Percentiles rank a stretch among this genome's conserved stretches.
phyloP scores from a whole-genome alignment of 2,797 vertebrate genomes.

The Spinus olivaceus region DNA sequence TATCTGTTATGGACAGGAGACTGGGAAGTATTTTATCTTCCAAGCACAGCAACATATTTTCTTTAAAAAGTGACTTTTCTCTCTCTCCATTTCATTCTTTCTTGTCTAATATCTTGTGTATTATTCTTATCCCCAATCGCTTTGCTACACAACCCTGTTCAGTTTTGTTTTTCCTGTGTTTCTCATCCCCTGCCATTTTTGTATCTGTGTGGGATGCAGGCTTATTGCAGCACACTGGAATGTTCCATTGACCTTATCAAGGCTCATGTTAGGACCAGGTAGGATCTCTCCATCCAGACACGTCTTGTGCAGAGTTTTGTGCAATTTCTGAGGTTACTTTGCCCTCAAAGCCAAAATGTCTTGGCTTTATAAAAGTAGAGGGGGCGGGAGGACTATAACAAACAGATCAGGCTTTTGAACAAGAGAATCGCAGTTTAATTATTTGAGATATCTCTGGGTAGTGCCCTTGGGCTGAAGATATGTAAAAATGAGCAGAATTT shows the following conservation, averaged over 20 bases:
- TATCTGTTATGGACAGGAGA: conserved; percentile 46
- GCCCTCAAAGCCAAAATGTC: not conserved
- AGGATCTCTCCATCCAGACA: not conserved
- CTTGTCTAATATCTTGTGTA: not conserved
- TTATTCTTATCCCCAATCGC: not conserved
- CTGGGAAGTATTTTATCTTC: conserved; percentile 65
- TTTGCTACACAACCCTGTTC: not conserved
- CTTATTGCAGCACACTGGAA: not conserved
- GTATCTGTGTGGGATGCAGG: not conserved
- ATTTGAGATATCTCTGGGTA: not conserved
- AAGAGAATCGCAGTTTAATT: not conserved
- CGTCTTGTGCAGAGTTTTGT: not conserved
- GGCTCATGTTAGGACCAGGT: not conserved
- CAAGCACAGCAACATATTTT: conserved; percentile 19
- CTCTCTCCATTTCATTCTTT: not conserved
- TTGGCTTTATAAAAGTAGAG: not conserved
- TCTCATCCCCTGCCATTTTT: not conserved
- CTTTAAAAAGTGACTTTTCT: conserved; percentile 6
- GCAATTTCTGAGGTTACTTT: not conserved
- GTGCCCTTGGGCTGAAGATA: not conserved
- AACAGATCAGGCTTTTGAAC: not conserved
- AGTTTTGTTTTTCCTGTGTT: not conserved
- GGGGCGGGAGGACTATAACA: not conserved
- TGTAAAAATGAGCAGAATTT: not conserved
- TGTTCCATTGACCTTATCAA: not conserved